Evolutionary conservation across 2,797 vertebrate species (phyloP), one percentile per base, ranked within the genome.

Genomic region (Bryconaethiops microstoma): DNA sequence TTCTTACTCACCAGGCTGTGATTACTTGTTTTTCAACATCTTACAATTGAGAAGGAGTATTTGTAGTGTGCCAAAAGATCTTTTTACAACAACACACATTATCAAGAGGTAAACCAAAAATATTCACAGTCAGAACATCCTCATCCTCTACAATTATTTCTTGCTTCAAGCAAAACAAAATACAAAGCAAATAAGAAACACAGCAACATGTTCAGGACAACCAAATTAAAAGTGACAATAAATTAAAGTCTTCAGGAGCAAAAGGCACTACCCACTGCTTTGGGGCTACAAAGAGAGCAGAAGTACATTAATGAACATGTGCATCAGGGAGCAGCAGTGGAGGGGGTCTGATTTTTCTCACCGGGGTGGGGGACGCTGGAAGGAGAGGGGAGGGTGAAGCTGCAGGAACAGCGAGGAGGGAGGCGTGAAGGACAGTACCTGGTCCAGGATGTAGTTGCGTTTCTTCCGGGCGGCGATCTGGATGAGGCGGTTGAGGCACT

Each of bases 401-500:
- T 17, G 59, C 40, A 60, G 69, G 71, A 14, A 76, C 54, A 65
- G 64, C 64, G 1, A 29, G 35, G 67, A 57, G 60, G 68, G 29
- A 17, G 48, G 12, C 35, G 79, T 64, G 23, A 35, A 63, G 79
- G 71, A 52, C 87, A 85, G 70, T 92, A 98, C 97, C 97, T 98
- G 95, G 79, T 98, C 97, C 77, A 98, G 93, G 87, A 98, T 98
- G 91, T 98, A 98, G 93, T 98, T 98, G 83, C 97, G 96, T 77
- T 95, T 96, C 93, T 98, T 98, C 86, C 97, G 95, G 63, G 97
- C 96, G 0, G 97, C 97, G 0, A 98, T 97, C 93, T 98, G 97
- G 76, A 98, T 98, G 75, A 98, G 95, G 42, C 96, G 84, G 90
- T 98, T 98, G 86, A 98, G 95, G 92, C 97, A 98, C 93, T 97